phyloP scores from a whole-genome alignment of 2,888 invertebrate species.

The Torymus texanus region DNA sequence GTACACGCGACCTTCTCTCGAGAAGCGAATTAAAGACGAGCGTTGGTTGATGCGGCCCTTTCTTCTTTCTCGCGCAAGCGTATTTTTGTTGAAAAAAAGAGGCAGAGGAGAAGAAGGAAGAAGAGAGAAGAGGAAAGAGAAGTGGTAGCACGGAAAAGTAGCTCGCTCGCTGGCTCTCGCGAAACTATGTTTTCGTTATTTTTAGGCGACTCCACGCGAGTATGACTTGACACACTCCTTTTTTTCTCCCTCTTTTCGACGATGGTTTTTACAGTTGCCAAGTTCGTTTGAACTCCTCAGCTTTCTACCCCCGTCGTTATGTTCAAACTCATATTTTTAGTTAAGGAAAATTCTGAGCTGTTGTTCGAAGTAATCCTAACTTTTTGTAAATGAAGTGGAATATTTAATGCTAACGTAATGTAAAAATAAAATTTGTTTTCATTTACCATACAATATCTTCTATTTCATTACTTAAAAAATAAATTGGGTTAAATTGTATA shows the following conservation, averaged over 20 bases:
- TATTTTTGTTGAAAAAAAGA: conserved; percentile 21
- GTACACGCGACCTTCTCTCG: background rate
- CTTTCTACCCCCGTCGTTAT: no score
- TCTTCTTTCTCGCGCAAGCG: background rate
- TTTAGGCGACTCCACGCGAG: conserved; percentile 28
- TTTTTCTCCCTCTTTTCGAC: background rate
- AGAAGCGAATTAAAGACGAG: conserved; percentile 15
- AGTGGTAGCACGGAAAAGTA: conserved; percentile 14
- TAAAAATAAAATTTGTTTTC: no score
- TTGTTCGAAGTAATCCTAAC: no score
- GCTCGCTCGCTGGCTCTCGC: background rate
- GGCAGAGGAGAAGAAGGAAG: background rate
- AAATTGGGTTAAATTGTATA: no score
- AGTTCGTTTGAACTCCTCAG: background rate
- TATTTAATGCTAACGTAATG: no score
- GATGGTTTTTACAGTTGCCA: conserved; percentile 1
- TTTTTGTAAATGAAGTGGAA: no score
- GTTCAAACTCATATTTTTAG: no score
- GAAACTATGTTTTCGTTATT: conserved; percentile 39
- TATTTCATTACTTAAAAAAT: no score
- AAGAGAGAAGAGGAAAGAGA: background rate
- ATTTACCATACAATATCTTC: no score
- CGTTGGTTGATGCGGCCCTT: background rate
- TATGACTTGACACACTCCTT: conserved; percentile 39
- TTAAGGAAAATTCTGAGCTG: no score